phyloP scores from a whole-genome alignment of 2,797 vertebrate species.

The Chaetophractus vellerosus region DNA sequence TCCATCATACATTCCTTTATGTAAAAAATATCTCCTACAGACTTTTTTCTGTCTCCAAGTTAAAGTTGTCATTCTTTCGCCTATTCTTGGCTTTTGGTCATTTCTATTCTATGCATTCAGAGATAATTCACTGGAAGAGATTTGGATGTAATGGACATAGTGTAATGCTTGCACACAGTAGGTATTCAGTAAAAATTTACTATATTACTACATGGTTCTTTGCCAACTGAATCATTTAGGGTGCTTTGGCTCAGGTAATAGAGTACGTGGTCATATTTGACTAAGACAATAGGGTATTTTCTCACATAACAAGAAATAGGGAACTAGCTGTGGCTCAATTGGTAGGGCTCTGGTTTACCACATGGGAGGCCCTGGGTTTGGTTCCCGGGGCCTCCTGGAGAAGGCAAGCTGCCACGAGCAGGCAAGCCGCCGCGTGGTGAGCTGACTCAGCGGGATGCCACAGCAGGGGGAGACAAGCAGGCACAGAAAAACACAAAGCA shows the following conservation, averaged over 20 bases:
- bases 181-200: background rate
- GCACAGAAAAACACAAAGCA: too few relatives aligned
- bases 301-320: background rate
- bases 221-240: background rate
- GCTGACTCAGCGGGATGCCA: too few relatives aligned
- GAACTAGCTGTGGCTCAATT: too few relatives aligned
- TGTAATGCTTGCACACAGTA: background rate
- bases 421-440: too few relatives aligned
- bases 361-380: too few relatives aligned
- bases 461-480: too few relatives aligned
- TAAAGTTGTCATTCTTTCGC: conserved; percentile 7
- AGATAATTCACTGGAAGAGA: background rate
- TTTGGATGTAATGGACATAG: background rate
- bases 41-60: conserved; percentile 3
- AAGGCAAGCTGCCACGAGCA: too few relatives aligned
- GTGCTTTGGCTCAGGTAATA: background rate
- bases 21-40: background rate
- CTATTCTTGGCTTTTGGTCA: background rate
- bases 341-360: too few relatives aligned
- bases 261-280: background rate
- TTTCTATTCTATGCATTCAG: background rate
- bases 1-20: background rate
- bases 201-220: background rate
- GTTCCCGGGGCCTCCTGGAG: too few relatives aligned
- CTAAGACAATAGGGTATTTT: background rate